These are phyloP conservation scores for Amphipyra tragopoginis DNA, from an alignment of 2,888 invertebrate genomes.

Conservation along the genomic window DNA sequence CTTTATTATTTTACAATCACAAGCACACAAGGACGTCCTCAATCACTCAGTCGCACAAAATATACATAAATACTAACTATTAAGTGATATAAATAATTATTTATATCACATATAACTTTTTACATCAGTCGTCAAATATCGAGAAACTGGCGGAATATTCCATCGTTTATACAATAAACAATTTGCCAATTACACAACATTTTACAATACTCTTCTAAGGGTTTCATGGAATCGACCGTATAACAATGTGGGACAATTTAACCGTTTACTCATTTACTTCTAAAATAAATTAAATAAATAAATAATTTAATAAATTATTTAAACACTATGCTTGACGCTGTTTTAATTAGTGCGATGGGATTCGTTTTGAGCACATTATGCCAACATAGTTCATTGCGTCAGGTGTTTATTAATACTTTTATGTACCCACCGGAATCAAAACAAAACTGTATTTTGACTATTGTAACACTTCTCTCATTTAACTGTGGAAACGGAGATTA, in stretches of 20 bases:
- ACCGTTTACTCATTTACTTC: constrained; percentile 80
- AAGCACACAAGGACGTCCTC: constrained; percentile 89
- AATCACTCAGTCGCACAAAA: constrained; percentile 84
- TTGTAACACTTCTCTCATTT: constrained; percentile 39
- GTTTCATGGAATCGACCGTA: constrained; percentile 53
- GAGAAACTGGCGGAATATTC: constrained; percentile 81
- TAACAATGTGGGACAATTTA: constrained; percentile 62
- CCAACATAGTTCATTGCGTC: constrained; percentile 59
- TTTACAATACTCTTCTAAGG: constrained; percentile 55
- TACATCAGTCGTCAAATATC: constrained; percentile 88
- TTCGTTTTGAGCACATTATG: constrained; percentile 66
- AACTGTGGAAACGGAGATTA: constrained; percentile 24
- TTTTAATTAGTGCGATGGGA: constrained; percentile 73
- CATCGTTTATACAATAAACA: constrained; percentile 73
- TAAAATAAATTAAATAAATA: constrained; percentile 89
- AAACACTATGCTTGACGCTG: constrained; percentile 74
- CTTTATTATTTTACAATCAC: constrained; percentile 85
- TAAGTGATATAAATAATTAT: constrained; percentile 82
- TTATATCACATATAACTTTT: constrained; percentile 86
- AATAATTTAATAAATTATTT: constrained; percentile 87
- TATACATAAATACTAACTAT: constrained; percentile 86
- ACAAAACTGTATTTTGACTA: constrained; percentile 57
- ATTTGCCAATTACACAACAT: constrained; percentile 74
- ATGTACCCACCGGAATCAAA: constrained; percentile 57
- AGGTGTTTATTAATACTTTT: constrained; percentile 58